A percentile compares a stretch with the other conserved stretches of the same genome.
phyloP scores from a whole-genome alignment of 2,113 vertebrate genomes.

The Lamprologus callipterus region DNA sequence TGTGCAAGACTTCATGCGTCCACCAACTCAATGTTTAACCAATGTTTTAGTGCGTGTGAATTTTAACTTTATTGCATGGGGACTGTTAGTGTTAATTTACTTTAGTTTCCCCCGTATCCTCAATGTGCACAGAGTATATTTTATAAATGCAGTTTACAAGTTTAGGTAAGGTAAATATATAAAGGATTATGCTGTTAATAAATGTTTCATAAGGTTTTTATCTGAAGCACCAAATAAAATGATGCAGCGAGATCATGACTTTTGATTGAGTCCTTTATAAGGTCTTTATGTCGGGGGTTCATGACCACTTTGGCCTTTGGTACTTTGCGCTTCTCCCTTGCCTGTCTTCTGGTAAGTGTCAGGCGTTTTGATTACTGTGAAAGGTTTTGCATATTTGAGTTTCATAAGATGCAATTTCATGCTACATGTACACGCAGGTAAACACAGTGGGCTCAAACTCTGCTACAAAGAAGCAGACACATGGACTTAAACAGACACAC shows the following conservation, averaged over 20 bases:
- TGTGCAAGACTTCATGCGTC: neutral
- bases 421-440: neutral
- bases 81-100: neutral
- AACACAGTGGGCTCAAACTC: neutral
- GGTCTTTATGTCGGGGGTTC: neutral
- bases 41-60: neutral
- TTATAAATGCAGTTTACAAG: neutral
- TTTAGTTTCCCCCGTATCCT: neutral
- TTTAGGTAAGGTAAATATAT: neutral
- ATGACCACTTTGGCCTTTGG: neutral
- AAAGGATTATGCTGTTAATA: neutral
- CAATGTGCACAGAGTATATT: neutral
- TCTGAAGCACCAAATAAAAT: neutral
- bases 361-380: neutral
- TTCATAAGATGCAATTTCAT: neutral
- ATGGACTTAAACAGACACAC: neutral
- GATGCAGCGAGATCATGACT: neutral
- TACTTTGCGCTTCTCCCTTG: neutral
- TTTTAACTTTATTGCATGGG: neutral
- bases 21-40: neutral
- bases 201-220: neutral
- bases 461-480: neutral
- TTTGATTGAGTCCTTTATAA: neutral
- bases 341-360: neutral
- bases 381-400: neutral